Conservation (phyloP, 2,797 vertebrate genomes). For the Gallirallus australis region DNA sequence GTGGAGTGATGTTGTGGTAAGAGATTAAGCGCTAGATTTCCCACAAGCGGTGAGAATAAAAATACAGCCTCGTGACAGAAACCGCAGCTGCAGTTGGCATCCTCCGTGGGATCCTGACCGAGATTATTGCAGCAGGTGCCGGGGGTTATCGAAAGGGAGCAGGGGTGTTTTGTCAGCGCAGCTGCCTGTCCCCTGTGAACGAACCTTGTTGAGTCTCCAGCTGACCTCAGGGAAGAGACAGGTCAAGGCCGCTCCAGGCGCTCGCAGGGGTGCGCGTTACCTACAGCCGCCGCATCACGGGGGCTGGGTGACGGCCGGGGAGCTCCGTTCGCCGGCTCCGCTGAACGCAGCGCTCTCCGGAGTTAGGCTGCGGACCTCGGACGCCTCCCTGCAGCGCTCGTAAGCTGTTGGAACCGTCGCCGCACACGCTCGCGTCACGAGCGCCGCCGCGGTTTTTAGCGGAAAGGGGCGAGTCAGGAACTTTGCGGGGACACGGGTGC, state of each 20-base stretch:
- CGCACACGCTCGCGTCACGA: fast-evolving
- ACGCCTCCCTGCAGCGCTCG: fast-evolving
- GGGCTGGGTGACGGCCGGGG: fast-evolving
- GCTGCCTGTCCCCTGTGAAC: fast-evolving
- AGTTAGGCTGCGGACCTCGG: fast-evolving
- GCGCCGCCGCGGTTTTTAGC: fast-evolving
- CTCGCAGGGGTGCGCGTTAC: fast-evolving
- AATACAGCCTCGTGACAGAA: background rate
- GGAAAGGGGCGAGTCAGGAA: fast-evolving
- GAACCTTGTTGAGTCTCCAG: too few species aligned
- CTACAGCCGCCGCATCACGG: fast-evolving
- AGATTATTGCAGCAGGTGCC: background rate
- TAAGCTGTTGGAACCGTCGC: fast-evolving
- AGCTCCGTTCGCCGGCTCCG: background rate
- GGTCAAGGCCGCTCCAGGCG: fast-evolving
- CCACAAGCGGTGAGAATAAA: fast-evolving
- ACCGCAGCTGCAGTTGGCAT: fast-evolving
- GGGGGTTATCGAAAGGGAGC: fast-evolving
- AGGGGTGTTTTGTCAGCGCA: background rate
- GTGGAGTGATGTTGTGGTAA: background rate
- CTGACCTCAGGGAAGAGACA: too few species aligned
- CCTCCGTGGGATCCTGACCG: background rate
- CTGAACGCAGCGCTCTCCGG: fast-evolving
- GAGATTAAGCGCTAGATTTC: background rate
- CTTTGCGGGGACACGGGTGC: fast-evolving